Evolutionary conservation across 2,888 invertebrate species (phyloP).

Genomic region (Palloptera scutellata): DNA sequence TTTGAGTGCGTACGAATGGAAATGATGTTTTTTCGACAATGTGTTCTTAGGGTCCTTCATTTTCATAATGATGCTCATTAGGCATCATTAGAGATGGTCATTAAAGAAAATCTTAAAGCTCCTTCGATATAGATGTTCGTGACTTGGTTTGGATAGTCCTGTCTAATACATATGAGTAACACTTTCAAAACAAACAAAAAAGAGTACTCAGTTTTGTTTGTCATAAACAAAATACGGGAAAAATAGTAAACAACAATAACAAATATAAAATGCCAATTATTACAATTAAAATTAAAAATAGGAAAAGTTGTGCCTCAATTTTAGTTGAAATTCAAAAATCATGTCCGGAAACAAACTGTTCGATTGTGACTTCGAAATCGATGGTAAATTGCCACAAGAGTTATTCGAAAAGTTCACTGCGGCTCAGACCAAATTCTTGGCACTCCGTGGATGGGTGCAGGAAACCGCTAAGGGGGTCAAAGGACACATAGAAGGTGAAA

Average conservation of each 20-base stretch:
- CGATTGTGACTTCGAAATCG: constrained; percentile 32
- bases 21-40: background rate
- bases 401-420: constrained; percentile 32
- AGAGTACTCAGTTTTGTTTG: too few relatives aligned
- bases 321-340: too few relatives aligned
- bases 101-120: too few relatives aligned
- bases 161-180: too few relatives aligned
- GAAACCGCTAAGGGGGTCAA: constrained; percentile 30
- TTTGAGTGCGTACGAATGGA: background rate
- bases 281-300: too few relatives aligned
- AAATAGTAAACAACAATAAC: too few relatives aligned
- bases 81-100: constrained; percentile 11
- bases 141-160: too few relatives aligned
- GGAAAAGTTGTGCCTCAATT: too few relatives aligned
- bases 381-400: constrained; percentile 30
- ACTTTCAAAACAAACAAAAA: too few relatives aligned
- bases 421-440: constrained; percentile 30
- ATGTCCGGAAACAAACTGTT: constrained; percentile 13
- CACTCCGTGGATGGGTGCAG: constrained; percentile 32
- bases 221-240: too few relatives aligned
- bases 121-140: too few relatives aligned
- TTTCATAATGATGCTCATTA: constrained; percentile 18
- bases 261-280: too few relatives aligned
- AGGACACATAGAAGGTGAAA: constrained; percentile 28
- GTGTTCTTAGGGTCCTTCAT: background rate